Base-by-base conservation (phyloP, 2,113 vertebrate genomes). In the Uria aalge region DNA sequence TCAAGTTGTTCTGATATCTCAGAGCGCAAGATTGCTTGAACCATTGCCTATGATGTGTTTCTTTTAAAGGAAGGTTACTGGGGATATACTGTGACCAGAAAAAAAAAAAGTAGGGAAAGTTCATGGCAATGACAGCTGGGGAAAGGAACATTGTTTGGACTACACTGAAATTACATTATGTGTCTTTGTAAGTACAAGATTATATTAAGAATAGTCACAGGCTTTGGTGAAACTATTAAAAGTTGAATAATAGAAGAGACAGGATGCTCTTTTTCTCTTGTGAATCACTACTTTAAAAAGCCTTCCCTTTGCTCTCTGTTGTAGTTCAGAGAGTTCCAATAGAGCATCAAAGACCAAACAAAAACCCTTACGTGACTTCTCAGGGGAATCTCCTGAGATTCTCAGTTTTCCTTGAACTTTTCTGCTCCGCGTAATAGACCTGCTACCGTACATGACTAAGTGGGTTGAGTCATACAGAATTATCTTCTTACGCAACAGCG, bases 331-430 rank as follows among this genome's bases (percentile, higher is more conserved):
- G 32, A 55, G 79, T 90, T 92, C 77, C 82, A 52, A 30, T 0
- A 38, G 53, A 82, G 57, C 69, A 87, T 34, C 73, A 87, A 92
- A 93, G 56, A 24, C 64, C 60, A 89, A 97, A 96, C 22, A 92
- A 77, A 92, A 94, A 10, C 41, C 78, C 40, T 63, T 73, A 45
- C 63, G 87, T 94, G 76, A 38, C 53, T 75, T 94, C 80, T 88
- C 64, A 32, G 56, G 53, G 52, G 85, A 94, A 68, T 91, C 30
- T 67, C 72, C 47, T 38, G 38, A 38, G 38, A 38, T 38, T 38
- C 38, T 38, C 38, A 38, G 38, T 38, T 67, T 67, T 38, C 62
- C 34, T 23, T 24, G 27, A 88, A 81, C 30, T 64, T 36, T 55
- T 45, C 62, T 90, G 40, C 71, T 79, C 15, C 29, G 6, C 56